Base-by-base conservation (phyloP, 1,140 invertebrate species). In the Coptotermes formosanus region DNA sequence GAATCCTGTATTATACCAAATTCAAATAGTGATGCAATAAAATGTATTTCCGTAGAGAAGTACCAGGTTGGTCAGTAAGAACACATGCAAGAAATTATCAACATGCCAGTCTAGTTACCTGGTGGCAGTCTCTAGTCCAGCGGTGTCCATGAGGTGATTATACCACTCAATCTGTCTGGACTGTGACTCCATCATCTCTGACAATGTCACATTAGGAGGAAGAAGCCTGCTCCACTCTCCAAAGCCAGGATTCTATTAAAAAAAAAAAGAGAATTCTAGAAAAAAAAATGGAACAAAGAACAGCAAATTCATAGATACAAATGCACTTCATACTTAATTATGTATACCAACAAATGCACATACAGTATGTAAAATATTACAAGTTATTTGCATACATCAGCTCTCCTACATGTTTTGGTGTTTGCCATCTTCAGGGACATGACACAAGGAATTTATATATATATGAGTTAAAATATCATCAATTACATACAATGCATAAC, bases 141-240 rank as follows among this genome's bases (percentile, higher is more conserved):
- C 89, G n/a, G 89, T 90, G 75, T 91, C 90, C 59, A 91, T 85
- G 8, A 92, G 85, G 87, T 91, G 91, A n/a, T 89, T 90, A 83
- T 90, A 91, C 91, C 91, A 90, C 88, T 89, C 89, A 25, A 88
- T 43, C 86, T 90, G 90, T 85, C 88, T 87, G 52, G 90, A 87
- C 82, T 90, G 88, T 38, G 89, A 86, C 11, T 85, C 52, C 1
- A 91, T 87, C 88, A 92, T 90, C 59, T 92, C 91, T 12, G 89
- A 89, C 82, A 91, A 88, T 38, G 88, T 88, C 88, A 90, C 89
- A 86, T 90, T 90, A 59, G 88, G 86, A 85, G 92, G 88, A 87
- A 90, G 85, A 87, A 91, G 88, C 89, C 88, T 89, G 45, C 89
- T 85, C 52, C 43, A 52, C 6, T 85, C 84, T 52, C 38, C 32